phyloP scores from a whole-genome alignment of 2,888 invertebrate species.

The Nebria brevicollis region DNA sequence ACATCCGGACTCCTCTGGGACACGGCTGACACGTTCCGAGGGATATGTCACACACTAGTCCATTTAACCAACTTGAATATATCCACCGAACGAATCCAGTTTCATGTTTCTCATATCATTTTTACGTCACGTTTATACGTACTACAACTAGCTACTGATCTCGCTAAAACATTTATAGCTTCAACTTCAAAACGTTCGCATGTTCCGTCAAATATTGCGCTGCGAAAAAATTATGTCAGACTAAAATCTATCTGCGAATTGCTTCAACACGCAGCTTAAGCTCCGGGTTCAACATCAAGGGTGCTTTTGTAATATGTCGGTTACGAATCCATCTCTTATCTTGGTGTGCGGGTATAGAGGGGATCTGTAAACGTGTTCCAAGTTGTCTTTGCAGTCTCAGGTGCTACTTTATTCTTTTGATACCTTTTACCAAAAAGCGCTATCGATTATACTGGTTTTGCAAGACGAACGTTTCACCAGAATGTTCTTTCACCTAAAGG shows the following conservation, averaged over 20 bases:
- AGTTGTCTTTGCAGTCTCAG: background rate
- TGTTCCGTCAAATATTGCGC: too few species aligned
- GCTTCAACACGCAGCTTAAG: background rate
- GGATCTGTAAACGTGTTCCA: background rate
- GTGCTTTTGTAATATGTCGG: background rate
- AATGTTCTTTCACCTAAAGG: too few species aligned
- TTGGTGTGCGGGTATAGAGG: too few species aligned
- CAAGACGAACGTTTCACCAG: too few species aligned
- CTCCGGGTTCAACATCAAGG: background rate
- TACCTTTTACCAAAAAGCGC: too few species aligned
- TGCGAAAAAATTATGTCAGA: background rate
- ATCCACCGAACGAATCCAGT: slow-evolving; percentile 3
- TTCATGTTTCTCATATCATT: background rate
- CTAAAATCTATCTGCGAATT: background rate
- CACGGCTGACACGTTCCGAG: slow-evolving; percentile 22
- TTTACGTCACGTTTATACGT: background rate
- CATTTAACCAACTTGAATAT: slow-evolving; percentile 12
- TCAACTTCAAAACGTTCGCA: background rate
- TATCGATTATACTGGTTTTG: too few species aligned
- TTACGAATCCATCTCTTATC: background rate
- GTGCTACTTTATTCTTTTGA: too few species aligned
- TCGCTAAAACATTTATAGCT: background rate
- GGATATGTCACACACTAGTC: slow-evolving; percentile 15
- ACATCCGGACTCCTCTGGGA: slow-evolving; percentile 14
- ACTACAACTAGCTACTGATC: background rate